These are phyloP conservation scores for Lytechinus variegatus DNA, from an alignment of 35 echinoderm and acorn worm species.

Conservation along the genomic window DNA sequence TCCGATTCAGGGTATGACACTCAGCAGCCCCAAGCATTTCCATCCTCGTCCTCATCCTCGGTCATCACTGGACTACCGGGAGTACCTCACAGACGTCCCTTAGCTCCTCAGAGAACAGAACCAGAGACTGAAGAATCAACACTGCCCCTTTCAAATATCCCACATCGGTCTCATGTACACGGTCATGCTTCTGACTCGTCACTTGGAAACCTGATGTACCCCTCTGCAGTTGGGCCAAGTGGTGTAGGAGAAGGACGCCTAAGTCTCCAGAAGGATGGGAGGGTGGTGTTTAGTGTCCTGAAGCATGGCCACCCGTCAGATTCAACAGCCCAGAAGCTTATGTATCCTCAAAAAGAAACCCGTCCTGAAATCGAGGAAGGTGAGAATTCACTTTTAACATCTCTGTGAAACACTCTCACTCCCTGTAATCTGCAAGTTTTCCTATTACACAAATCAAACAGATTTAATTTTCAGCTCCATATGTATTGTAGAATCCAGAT, in stretches of 20 bases:
- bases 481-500: no score
- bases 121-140: background rate
- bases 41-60: background rate
- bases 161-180: conserved; percentile 29
- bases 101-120: background rate
- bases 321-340: conserved; percentile 65
- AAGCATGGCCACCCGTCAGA: conserved; percentile 76
- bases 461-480: no score
- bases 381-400: background rate
- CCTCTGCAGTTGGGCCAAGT: background rate
- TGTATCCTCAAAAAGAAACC: conserved; percentile 48
- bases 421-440: no score
- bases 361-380: background rate
- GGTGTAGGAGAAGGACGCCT: background rate
- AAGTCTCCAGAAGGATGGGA: conserved; percentile 19
- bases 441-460: no score
- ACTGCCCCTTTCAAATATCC: background rate
- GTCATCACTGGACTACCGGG: background rate
- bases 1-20: background rate
- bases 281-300: background rate
- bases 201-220: conserved; percentile 55
- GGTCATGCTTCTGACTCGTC: conserved; percentile 68
- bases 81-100: conserved; percentile 6
- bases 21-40: background rate
- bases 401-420: no score